Base-by-base conservation (phyloP, 2,113 vertebrate species). In the Nyctereutes procyonoides region DNA sequence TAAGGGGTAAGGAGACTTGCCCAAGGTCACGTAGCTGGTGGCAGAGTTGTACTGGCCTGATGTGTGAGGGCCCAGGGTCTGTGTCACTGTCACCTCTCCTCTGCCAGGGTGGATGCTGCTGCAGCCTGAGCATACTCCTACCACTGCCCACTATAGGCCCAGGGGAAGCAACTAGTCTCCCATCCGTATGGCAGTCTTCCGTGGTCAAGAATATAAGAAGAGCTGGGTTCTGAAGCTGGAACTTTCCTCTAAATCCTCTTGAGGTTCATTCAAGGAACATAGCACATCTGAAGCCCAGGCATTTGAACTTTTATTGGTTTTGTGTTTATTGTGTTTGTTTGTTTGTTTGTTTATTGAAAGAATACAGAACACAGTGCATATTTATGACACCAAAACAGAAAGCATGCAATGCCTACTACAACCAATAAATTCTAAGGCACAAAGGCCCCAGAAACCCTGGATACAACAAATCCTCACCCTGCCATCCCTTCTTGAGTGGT, bases 321-420 rank as follows among this genome's bases (percentile, higher is more conserved):
- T 80, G 48, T 63, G 51, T 83, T 92, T 73, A 48, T 55, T 86
- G 58, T 43, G 43, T 43, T 43, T 43, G 43, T 76, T 62, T 43
- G 43, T 43, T 43, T 43, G 43, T 76, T 67, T 83, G 71, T 38
- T 63, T 85, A 35, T 55, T 84, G 53, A 76, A 81, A 62, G 14
- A 38, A n/a, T 53, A 60, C 19, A 71, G 62, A 86, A 63, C 35
- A 55, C 26, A 12, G 56, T 71, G 30, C 7, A 17, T 81, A 74
- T 79, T 85, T 96, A 81, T 38, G 77, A 79, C 26, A 60, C 48
- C n/a, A 48, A 87, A 90, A 88, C 14, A 38, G 60, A 71, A 97
- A 94, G 17, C 8, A 32, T 24, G 19, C 35, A 56, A 24, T 22
- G 30, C 14, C 56, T 62, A 15, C 56, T 55, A 20, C 71, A 88